These are phyloP conservation scores for Gobiocypris rarus DNA, from an alignment of 2,113 vertebrate species.

Conservation along the genomic window DNA sequence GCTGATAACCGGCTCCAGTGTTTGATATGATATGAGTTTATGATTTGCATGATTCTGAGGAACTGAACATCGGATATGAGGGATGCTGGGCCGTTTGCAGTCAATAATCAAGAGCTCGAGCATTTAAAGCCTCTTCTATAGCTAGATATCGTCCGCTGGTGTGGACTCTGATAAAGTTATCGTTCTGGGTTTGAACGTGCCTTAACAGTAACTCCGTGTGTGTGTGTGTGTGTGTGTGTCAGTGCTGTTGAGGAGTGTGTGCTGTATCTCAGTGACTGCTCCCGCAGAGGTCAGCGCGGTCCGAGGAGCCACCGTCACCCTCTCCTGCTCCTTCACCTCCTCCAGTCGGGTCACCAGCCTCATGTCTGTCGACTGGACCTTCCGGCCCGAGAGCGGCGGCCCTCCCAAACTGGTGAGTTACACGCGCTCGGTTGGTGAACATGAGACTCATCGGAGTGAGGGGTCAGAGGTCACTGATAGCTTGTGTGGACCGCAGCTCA, in stretches of 20 bases:
- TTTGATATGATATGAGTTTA: not conserved
- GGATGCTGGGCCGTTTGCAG: not conserved
- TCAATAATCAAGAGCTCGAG: too few species aligned
- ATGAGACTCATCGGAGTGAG: too few species aligned
- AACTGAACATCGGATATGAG: not conserved
- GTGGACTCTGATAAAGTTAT: too few species aligned
- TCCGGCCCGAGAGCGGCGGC: conserved; percentile 78
- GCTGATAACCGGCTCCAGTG: not conserved
- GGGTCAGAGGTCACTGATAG: too few species aligned
- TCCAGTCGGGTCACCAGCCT: conserved; percentile 74
- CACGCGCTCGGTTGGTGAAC: too few species aligned
- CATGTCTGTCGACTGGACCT: conserved; percentile 88
- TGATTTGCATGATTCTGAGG: not conserved
- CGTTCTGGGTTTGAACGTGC: too few species aligned
- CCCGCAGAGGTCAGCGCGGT: conserved; percentile 77
- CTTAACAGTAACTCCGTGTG: not conserved
- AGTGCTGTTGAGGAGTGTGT: conserved; percentile 25
- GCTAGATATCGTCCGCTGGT: too few species aligned
- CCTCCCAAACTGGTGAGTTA: conserved; percentile 66
- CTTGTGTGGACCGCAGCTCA: too few species aligned
- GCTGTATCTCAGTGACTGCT: conserved; percentile 78
- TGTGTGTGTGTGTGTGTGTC: conserved; percentile 27
- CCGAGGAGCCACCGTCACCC: conserved; percentile 71
- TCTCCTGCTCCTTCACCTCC: conserved; percentile 88
- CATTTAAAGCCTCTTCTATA: too few species aligned